Conservation (phyloP, 2,797 vertebrate species). For the Cossypha dichroa region DNA sequence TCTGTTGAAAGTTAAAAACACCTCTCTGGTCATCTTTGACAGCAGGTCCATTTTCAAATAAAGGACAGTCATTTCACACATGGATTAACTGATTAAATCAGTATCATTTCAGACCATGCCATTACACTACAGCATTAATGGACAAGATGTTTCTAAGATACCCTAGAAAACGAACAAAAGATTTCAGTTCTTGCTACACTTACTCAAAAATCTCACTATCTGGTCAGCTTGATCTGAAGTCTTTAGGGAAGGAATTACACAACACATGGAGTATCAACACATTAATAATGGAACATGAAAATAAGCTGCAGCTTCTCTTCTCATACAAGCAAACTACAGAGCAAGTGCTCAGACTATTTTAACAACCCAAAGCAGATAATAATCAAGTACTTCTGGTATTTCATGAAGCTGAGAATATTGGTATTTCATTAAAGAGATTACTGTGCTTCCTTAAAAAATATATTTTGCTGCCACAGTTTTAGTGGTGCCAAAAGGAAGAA, state of each 20-base stretch:
- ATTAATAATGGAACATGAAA: not conserved
- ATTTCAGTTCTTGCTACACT: not conserved
- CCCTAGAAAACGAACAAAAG: not conserved
- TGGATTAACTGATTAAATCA: slow-evolving; percentile 1
- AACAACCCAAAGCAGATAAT: not conserved
- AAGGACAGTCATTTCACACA: not conserved
- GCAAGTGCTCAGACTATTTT: not conserved
- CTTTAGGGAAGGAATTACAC: not conserved
- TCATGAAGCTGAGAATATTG: not conserved
- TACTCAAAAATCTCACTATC: not conserved
- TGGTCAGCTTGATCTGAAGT: not conserved
- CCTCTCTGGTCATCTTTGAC: not conserved
- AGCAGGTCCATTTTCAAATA: not conserved
- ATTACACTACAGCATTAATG: not conserved
- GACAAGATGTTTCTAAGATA: not conserved
- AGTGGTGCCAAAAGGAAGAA: not conserved
- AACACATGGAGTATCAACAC: not conserved
- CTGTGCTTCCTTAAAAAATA: not conserved
- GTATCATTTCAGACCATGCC: not conserved
- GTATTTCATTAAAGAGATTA: not conserved
- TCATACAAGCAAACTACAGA: not conserved
- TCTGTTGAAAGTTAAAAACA: slow-evolving; percentile 75
- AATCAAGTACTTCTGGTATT: not conserved
- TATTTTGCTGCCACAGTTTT: not conserved
- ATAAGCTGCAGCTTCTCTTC: not conserved